Conservation (phyloP, 2,113 vertebrate genomes). For the Ellobius talpinus region DNA sequence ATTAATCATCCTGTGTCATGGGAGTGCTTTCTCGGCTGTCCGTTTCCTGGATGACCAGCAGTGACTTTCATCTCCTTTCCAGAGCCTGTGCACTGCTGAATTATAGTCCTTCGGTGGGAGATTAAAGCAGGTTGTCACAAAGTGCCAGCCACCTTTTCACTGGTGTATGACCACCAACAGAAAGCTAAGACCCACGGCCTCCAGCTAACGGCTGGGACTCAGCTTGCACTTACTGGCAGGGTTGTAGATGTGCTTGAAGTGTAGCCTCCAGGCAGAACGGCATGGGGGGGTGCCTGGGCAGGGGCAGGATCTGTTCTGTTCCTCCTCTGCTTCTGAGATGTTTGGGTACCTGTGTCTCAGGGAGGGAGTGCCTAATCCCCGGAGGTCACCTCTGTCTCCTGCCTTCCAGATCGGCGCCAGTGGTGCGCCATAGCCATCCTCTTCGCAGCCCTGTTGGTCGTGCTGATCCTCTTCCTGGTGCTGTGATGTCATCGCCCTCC, state of each 20-base stretch:
- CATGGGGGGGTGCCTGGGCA: accelerated
- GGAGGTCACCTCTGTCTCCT: constrained; percentile 62
- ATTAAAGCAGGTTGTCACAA: not conserved
- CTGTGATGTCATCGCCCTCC: constrained; percentile 87
- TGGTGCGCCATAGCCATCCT: constrained; percentile 97
- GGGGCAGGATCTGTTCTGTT: not conserved
- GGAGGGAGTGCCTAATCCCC: accelerated
- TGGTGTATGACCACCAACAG: not conserved
- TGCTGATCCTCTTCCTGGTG: constrained; percentile 93
- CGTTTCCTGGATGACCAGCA: not conserved
- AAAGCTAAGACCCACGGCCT: not conserved
- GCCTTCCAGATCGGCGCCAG: constrained; percentile 94
- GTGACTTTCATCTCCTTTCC: not conserved
- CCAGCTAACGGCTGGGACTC: not conserved
- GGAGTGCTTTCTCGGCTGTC: not conserved
- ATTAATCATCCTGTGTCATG: not conserved
- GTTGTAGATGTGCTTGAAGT: not conserved
- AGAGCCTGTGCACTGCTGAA: not conserved
- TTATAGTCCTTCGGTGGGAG: not conserved
- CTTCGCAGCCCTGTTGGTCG: constrained; percentile 92
- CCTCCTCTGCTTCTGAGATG: not conserved
- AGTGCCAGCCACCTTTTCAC: not conserved
- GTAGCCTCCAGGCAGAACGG: not conserved
- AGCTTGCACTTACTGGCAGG: not conserved
- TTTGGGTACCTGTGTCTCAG: not conserved